Conservation (phyloP, 2,797 vertebrate species). For the Sebastes cheni region DNA sequence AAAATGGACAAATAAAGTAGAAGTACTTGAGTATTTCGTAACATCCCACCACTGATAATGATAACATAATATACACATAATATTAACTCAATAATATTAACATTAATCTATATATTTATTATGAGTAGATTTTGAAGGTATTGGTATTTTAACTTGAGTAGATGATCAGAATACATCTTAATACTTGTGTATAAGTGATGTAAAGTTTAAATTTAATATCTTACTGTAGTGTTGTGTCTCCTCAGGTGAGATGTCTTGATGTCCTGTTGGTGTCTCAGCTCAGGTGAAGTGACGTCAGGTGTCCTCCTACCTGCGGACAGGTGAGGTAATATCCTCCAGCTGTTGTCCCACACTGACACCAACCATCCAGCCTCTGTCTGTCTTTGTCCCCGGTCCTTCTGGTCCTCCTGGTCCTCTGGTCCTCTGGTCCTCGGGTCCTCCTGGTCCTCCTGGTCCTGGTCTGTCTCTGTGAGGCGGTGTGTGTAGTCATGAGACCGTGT, state of each 20-base stretch:
- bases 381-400: neutral
- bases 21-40: no score
- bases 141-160: no score
- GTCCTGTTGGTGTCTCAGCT: neutral
- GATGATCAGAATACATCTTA: neutral
- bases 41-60: no score
- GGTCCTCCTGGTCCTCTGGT: neutral
- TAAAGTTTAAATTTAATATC: neutral
- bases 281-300: neutral
- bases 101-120: no score
- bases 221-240: neutral
- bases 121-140: no score
- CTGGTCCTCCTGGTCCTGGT: neutral
- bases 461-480: slow-evolving; percentile 60
- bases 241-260: neutral
- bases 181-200: neutral
- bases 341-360: neutral
- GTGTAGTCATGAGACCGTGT: slow-evolving; percentile 87
- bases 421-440: neutral
- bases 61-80: no score
- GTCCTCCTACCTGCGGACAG: slow-evolving; percentile 56
- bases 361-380: slow-evolving; percentile 29
- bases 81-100: no score
- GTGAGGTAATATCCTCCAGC: slow-evolving; percentile 48
- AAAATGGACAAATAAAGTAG: no score